Conservation (phyloP, 2,113 vertebrate species). For the Melanostigma gelatinosum region DNA sequence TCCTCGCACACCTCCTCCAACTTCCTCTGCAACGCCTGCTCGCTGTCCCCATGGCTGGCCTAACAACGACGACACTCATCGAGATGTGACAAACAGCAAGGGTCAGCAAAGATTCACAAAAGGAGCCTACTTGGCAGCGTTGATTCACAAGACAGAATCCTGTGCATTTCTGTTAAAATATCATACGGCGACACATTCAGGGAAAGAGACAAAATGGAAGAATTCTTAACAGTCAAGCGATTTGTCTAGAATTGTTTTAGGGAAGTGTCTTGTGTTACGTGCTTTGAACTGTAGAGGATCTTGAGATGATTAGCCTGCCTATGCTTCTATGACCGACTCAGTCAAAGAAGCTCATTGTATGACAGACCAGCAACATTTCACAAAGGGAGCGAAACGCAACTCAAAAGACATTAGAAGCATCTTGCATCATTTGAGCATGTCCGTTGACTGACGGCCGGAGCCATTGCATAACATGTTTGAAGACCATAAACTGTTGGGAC, state of each 20-base stretch:
- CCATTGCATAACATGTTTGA: conserved; percentile 28
- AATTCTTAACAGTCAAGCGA: not conserved
- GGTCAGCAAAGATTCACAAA: conserved; percentile 47
- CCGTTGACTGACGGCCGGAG: not conserved
- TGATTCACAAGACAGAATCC: not conserved
- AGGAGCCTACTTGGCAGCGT: not conserved
- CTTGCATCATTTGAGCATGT: not conserved
- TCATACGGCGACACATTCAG: not conserved
- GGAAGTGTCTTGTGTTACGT: not conserved
- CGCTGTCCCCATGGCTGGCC: conserved; percentile 85
- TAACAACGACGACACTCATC: conserved; percentile 58
- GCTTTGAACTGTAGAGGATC: conserved; percentile 4
- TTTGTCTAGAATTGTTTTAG: not conserved
- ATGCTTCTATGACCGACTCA: not conserved
- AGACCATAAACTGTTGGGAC: conserved; percentile 1
- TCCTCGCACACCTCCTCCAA: conserved; percentile 91
- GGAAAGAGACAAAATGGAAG: not conserved
- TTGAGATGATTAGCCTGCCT: not conserved
- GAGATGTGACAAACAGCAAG: conserved; percentile 45
- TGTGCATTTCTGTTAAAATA: conserved; percentile 1
- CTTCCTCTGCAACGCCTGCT: conserved; percentile 87
- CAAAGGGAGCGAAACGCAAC: not conserved
- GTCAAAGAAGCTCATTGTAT: not conserved
- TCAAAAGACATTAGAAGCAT: not conserved
- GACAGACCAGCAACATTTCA: not conserved